These are phyloP conservation scores for Pristionchus arcanus DNA, from an alignment of 2,888 invertebrate genomes.

Conservation along the genomic window DNA sequence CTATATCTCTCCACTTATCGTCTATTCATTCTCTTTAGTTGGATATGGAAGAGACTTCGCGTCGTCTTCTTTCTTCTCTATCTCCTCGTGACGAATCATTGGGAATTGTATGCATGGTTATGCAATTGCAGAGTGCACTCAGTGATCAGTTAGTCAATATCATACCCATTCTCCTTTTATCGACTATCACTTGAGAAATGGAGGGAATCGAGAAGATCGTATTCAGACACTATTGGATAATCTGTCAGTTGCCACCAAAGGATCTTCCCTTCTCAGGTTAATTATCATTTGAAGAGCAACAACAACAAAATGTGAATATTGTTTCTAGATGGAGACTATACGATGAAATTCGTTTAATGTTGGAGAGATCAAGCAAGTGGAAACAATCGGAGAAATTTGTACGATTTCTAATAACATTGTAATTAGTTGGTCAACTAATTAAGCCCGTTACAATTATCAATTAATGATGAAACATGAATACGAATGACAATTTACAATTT, in stretches of 20 bases:
- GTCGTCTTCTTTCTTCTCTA: slow-evolving; percentile 56
- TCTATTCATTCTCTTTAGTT: background rate
- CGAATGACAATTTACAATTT: background rate
- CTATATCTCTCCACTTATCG: background rate
- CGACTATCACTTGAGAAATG: background rate
- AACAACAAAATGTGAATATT: background rate
- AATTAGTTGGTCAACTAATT: too few species aligned
- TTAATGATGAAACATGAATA: background rate
- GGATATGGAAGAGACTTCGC: slow-evolving; percentile 51
- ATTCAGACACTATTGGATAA: background rate
- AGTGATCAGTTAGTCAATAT: background rate
- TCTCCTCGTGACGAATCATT: slow-evolving; percentile 60
- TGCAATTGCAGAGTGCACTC: slow-evolving; percentile 58
- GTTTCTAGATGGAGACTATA: slow-evolving; percentile 29
- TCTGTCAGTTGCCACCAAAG: slow-evolving; percentile 6
- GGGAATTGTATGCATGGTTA: slow-evolving; percentile 63
- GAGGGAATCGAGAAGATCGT: background rate
- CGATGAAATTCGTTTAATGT: slow-evolving; percentile 38
- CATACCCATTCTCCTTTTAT: background rate
- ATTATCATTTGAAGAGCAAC: background rate
- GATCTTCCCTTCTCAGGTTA: slow-evolving; percentile 14
- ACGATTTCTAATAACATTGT: background rate
- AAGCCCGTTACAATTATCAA: background rate
- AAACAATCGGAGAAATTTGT: slow-evolving; percentile 1
- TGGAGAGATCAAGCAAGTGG: background rate